Base-by-base conservation (phyloP, 2,797 vertebrate genomes). In the Coregonus sp. region DNA sequence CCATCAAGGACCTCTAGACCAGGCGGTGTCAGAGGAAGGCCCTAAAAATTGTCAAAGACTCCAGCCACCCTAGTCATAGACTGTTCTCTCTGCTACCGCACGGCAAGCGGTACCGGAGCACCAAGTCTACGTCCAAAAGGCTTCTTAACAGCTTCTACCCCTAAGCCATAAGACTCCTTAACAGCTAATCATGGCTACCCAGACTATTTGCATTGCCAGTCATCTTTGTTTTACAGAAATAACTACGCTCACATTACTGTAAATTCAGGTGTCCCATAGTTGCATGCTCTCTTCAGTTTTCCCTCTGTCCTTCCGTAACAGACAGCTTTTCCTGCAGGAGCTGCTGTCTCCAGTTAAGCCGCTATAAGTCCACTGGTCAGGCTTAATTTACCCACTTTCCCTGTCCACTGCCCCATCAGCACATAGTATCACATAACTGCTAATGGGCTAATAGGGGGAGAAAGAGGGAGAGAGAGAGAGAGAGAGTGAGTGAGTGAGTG, bases 371-470 rank as follows among this genome's bases (percentile, higher is more conserved):
- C 86, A 90, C 82, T 92, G 91, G 90, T 90, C 90, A 90, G 91
- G 91, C 89, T 91, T 93, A 90, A 93, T 93, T 92, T 92, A 92
- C 89, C 86, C 87, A 89, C 87, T 90, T 88, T 90, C 87, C 87
- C 89, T 80, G 84, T 92, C 90, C 90, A 87, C 90, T 90, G 90
- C 90, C 85, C 88, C 90, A 92, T 93, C 89, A 92, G 91, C 92
- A 92, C 89, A 91, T 88, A 88, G 89, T 92, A 92, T 94, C 92
- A 92, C 90, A 92, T 93, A 93, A 93, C 92, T 90, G 90, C 89
- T 92, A 93, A 92, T 93, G 90, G 89, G 82, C 89, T 88, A 84
- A 90, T 91, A 85, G 90, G 78, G 87, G 82, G 68, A 79, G 86
- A 40, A 70, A 18, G 35, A 25, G 69, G 54, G 76, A 80, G 80